These are phyloP conservation scores for Lacanobia oleracea DNA, from an alignment of 2,888 invertebrate species.

Conservation along the genomic window DNA sequence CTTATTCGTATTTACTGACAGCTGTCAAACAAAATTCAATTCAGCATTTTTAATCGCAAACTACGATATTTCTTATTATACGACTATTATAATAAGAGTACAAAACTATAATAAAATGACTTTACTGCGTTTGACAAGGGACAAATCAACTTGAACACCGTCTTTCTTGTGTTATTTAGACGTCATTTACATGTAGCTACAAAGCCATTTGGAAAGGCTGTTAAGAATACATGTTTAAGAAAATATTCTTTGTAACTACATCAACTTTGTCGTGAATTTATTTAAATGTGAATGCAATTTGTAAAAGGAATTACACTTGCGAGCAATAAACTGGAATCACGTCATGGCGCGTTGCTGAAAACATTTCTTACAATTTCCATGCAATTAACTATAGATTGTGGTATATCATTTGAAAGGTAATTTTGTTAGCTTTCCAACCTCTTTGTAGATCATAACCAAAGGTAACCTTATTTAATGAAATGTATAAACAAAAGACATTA, in stretches of 20 bases:
- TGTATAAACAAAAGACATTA: no score
- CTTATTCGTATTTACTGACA: not conserved
- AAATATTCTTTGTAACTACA: not conserved
- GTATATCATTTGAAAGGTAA: no score
- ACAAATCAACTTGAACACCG: not conserved
- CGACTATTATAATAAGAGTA: not conserved
- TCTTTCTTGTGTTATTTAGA: slow-evolving; percentile 3
- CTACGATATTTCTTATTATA: not conserved
- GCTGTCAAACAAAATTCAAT: not conserved
- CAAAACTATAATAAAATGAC: not conserved
- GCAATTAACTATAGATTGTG: no score
- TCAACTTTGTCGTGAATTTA: not conserved
- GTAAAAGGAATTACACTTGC: no score
- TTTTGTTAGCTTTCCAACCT: no score
- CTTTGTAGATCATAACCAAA: no score
- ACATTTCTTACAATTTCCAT: no score
- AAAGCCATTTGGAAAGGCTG: slow-evolving; percentile 5
- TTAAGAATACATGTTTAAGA: not conserved
- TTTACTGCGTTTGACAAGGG: slow-evolving; percentile 27
- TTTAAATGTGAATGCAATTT: no score
- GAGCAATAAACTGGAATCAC: no score
- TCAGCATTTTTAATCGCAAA: not conserved
- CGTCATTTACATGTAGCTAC: not conserved
- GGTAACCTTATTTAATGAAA: no score
- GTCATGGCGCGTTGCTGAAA: no score